Conservation (phyloP, 1,140 invertebrate species). For the Drosophila bocqueti region DNA sequence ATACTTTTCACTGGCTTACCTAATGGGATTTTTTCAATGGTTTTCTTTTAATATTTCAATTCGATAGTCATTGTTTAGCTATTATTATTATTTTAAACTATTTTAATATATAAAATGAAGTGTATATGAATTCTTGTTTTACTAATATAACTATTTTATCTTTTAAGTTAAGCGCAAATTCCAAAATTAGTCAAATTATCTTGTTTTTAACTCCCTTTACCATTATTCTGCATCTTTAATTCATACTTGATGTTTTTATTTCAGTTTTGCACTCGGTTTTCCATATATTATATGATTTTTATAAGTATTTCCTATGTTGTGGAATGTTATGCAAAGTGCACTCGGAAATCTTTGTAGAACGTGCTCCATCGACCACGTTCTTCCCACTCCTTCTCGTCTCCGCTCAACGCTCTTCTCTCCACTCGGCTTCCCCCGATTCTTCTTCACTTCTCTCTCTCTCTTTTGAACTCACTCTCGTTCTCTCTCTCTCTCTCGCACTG, state of each 20-base stretch:
- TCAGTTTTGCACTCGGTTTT: neutral
- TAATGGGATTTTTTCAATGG: neutral
- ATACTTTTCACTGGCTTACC: neutral
- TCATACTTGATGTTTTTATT: neutral
- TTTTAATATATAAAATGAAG: too few relatives aligned
- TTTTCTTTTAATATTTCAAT: neutral
- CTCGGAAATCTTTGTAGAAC: conserved; percentile 40
- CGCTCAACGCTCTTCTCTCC: neutral
- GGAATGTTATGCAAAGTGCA: conserved; percentile 52
- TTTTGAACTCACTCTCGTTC: neutral
- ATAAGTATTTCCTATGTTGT: conserved; percentile 20
- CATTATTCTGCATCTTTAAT: too few relatives aligned
- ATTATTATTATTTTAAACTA: neutral
- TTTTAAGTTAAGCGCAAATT: neutral
- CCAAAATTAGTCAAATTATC: too few relatives aligned
- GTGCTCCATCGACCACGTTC: conserved; percentile 42
- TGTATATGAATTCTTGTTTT: neutral
- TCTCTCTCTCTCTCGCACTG: neutral
- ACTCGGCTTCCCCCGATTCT: neutral
- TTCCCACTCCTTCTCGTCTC: conserved; percentile 2
- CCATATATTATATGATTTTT: conserved; percentile 10
- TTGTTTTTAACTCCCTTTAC: too few relatives aligned
- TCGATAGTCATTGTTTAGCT: neutral
- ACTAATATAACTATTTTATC: too few relatives aligned
- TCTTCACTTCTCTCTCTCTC: neutral